A percentile compares a stretch with the other conserved stretches of the same genome.
phyloP scores from a whole-genome alignment of 2,797 vertebrate species.

The Anguilla anguilla region DNA sequence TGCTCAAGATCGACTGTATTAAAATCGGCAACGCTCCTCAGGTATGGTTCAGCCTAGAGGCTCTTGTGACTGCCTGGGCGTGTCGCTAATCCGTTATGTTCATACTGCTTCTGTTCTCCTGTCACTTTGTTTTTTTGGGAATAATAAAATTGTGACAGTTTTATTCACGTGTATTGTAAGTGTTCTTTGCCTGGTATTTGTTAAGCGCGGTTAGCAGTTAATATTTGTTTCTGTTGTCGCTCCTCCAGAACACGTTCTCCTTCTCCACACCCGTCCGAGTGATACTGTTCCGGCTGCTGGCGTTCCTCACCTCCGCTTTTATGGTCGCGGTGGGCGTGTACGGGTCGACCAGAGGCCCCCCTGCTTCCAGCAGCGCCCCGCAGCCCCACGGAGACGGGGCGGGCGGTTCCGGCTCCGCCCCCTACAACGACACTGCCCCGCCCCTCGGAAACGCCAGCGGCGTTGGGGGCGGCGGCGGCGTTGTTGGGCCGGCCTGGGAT shows the following conservation, averaged over 20 bases:
- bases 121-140: not conserved
- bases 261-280: slow-evolving; percentile 77
- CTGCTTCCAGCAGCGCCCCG: slow-evolving; percentile 36
- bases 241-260: slow-evolving; percentile 75
- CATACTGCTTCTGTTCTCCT: not conserved
- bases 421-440: slow-evolving; percentile 54
- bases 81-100: not conserved
- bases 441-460: slow-evolving; percentile 39
- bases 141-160: not conserved
- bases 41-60: too few species aligned
- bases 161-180: not conserved
- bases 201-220: not conserved
- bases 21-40: too few species aligned
- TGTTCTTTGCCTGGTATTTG: not conserved
- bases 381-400: slow-evolving; percentile 51
- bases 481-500: slow-evolving; percentile 62
- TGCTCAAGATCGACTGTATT: too few species aligned
- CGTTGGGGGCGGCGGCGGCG: too few species aligned
- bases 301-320: slow-evolving; percentile 84
- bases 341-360: slow-evolving; percentile 57
- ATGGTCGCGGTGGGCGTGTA: slow-evolving; percentile 73
- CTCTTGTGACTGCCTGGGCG: not conserved
- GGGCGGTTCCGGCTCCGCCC: slow-evolving; percentile 48
- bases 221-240: slow-evolving; percentile 30
- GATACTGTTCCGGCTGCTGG: slow-evolving; percentile 78